phyloP scores from a whole-genome alignment of 2,797 vertebrate genomes.

The Corythornis leucogaster region DNA sequence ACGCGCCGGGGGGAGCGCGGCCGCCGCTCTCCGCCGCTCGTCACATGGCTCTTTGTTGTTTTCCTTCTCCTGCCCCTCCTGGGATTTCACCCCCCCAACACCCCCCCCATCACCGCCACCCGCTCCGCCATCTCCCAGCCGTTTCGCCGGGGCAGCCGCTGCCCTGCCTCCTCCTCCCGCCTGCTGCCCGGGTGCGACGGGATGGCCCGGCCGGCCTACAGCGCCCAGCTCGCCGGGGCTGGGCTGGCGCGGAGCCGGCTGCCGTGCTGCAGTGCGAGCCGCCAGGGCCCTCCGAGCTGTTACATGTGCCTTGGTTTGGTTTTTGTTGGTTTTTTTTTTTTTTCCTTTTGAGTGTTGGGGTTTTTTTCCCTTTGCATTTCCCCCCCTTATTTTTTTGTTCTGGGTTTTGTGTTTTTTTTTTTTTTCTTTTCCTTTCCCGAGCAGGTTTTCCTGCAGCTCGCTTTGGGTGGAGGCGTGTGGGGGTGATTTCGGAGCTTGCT shows the following conservation, averaged over 20 bases:
- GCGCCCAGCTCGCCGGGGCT: background rate
- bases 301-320: background rate
- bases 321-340: accelerated
- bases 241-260: constrained; percentile 28
- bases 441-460: constrained; percentile 22
- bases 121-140: background rate
- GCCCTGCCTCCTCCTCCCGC: constrained; percentile 1
- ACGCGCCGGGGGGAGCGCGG: constrained; percentile 13
- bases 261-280: background rate
- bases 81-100: background rate
- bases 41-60: constrained; percentile 54
- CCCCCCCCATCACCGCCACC: too few species aligned
- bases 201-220: constrained; percentile 10
- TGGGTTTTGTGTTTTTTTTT: background rate
- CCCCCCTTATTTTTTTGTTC: background rate
- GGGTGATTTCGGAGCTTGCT: constrained; percentile 32
- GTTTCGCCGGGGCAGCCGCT: background rate
- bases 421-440: background rate
- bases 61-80: background rate
- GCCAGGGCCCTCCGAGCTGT: constrained; percentile 8
- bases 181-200: background rate
- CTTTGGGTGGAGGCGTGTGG: constrained; percentile 21
- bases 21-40: constrained; percentile 1
- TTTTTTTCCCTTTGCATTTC: too few species aligned
- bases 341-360: too few species aligned